Evolutionary conservation across 2,888 invertebrate genomes (phyloP), one percentile per base, ranked within the genome.

Genomic region (Sphaerophoria taeniata): DNA sequence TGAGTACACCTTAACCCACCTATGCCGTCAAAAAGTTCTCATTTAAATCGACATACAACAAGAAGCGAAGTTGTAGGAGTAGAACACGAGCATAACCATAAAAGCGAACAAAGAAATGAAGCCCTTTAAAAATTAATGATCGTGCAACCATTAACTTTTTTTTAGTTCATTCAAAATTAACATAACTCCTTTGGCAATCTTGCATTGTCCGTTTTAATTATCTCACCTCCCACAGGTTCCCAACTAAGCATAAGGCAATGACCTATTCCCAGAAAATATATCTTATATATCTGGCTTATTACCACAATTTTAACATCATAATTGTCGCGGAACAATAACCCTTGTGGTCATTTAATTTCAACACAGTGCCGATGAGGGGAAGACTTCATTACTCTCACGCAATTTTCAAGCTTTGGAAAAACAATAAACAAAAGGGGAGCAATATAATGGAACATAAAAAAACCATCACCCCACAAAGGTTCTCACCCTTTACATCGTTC

Each of bases 271-370:
- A 39, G 24, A 60, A 60, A 24, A 24, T 60, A 39, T 43, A 34
- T 39, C n/a, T 34, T 58, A 60, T 39, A 3, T 5, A 43, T 11
- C 39, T 43, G 4, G 11, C 51, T 14, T 24, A 43, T 43, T 36
- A 16, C 43, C 24, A 60, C 39, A 36, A 58, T 58, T 58, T 58
- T 11, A 58, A 58, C 24, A 24, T 60, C 12, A 60, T 39, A 39
- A 43, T 60, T 60, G 39, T 60, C 60, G 60, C 39, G 39, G 43
- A 60, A 60, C 39, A 60, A 43, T 60, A 60, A 60, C 60, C 60
- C 39, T 60, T 43, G 39, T 60, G 60, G 60, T 60, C 60, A 60
- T 43, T 60, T 60, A 24, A 43, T 14, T 43, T 60, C 24, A 43
- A 36, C 43, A 39, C 12, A 6, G 43, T 49, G 4, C 0, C 24